These are phyloP conservation scores for Sorex araneus DNA, from an alignment of 2,113 vertebrate genomes.

Conservation along the genomic window DNA sequence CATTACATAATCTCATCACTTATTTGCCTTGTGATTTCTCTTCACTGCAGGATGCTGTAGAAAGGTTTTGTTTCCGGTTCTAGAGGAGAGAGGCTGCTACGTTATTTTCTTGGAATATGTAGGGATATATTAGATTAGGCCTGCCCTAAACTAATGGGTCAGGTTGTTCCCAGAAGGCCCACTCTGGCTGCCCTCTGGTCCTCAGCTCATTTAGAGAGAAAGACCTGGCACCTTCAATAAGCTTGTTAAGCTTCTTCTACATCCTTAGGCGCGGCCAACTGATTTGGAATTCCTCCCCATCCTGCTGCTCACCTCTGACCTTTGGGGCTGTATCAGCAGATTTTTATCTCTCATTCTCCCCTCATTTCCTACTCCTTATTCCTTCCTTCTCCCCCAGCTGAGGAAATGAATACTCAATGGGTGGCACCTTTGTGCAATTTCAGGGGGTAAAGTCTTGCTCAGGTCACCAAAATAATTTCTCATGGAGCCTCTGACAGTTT, in stretches of 20 bases:
- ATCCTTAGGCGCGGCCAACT: not conserved
- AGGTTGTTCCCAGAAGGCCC: not conserved
- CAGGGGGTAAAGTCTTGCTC: slow-evolving; percentile 40
- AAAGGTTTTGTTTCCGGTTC: not conserved
- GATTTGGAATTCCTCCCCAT: rapidly evolving
- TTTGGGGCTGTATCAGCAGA: rapidly evolving
- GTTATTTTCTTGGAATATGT: not conserved
- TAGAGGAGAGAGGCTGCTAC: not conserved
- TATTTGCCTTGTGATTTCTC: not conserved
- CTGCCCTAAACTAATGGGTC: not conserved
- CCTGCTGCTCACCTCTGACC: rapidly evolving
- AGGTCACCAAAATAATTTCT: slow-evolving; percentile 68
- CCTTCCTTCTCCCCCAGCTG: not conserved
- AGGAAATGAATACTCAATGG: not conserved
- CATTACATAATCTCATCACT: not conserved
- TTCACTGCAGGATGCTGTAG: not conserved
- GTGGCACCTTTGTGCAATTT: not conserved
- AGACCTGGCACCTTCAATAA: not conserved
- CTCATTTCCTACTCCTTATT: not conserved
- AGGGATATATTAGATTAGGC: not conserved
- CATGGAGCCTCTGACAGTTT: slow-evolving; percentile 47
- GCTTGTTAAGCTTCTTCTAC: rapidly evolving
- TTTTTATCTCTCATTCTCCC: not conserved
- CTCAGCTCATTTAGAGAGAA: slow-evolving; percentile 28
- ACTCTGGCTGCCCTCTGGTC: not conserved